Evolutionary conservation across 1,140 invertebrate species (phyloP).

Genomic region (Trichonephila inaurata): DNA sequence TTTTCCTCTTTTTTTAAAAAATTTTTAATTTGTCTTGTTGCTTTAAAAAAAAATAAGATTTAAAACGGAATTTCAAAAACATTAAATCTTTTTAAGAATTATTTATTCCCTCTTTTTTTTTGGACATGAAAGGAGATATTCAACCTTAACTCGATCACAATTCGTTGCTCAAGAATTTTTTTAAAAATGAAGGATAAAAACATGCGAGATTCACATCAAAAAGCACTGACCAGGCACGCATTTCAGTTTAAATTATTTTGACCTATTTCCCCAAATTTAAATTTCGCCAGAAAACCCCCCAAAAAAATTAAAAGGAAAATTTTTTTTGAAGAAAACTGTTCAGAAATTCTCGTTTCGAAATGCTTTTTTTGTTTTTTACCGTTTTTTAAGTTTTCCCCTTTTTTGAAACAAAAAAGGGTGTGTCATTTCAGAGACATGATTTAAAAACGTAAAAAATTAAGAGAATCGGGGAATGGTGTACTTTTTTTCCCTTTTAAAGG

Average conservation of each 20-base stretch:
- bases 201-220: conserved; percentile 19
- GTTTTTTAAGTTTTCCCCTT: background rate
- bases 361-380: background rate
- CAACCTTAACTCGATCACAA: background rate
- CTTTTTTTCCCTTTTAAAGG: too few species aligned
- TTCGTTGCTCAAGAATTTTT: background rate
- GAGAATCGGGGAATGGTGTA: too few species aligned
- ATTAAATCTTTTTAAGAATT: too few species aligned
- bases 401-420: background rate
- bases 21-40: too few species aligned
- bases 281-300: background rate
- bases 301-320: background rate
- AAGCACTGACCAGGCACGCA: background rate
- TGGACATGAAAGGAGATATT: background rate
- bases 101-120: background rate
- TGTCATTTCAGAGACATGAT: background rate
- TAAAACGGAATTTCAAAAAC: too few species aligned
- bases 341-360: background rate
- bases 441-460: too few species aligned
- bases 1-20: too few species aligned
- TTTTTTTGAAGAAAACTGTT: background rate
- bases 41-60: too few species aligned
- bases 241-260: background rate
- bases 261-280: background rate
- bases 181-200: background rate